A percentile compares a stretch with the other conserved stretches of the same genome.
Conservation (phyloP, 1,140 invertebrate species). For the Theocolax elegans region DNA sequence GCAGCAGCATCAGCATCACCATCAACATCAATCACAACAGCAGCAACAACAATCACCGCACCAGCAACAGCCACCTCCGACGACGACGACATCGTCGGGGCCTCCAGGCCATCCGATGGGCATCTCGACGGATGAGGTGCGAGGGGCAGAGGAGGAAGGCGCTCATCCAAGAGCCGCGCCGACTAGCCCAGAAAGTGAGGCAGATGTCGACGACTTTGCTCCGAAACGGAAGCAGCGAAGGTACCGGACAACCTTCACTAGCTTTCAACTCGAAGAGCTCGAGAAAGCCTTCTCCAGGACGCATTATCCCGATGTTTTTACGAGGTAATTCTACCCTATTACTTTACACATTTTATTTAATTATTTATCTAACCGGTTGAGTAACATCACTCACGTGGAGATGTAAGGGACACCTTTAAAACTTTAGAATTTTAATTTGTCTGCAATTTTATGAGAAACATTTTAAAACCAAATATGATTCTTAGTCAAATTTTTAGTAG, state of each 20-base stretch:
- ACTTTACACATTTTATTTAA: no score
- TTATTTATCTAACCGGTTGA: no score
- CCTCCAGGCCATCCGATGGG: conserved; percentile 56
- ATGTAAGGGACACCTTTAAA: not conserved
- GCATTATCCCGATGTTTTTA: conserved; percentile 98
- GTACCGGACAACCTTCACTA: conserved; percentile 94
- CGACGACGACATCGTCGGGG: conserved; percentile 33
- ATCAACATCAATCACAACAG: conserved; percentile 27
- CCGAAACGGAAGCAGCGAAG: conserved; percentile 91
- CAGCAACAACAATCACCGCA: conserved; percentile 41
- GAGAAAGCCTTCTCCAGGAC: conserved; percentile 97
- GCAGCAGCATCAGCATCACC: conserved; percentile 42
- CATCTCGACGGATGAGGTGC: conserved; percentile 61
- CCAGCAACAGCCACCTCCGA: conserved; percentile 33
- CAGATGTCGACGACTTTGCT: conserved; percentile 82
- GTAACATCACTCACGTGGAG: not conserved
- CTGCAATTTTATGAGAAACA: no score
- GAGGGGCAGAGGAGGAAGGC: conserved; percentile 59
- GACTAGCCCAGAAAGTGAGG: conserved; percentile 76
- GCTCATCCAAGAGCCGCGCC: conserved; percentile 64
- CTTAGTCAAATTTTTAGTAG: no score
- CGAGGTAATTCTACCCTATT: conserved; percentile 88
- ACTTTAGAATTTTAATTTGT: no score
- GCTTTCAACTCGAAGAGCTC: conserved; percentile 94
- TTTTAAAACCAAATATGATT: no score